Percentiles rank a stretch among this genome's conserved stretches.
phyloP scores from a whole-genome alignment of 2,888 invertebrate species.

The Morpho achilles region DNA sequence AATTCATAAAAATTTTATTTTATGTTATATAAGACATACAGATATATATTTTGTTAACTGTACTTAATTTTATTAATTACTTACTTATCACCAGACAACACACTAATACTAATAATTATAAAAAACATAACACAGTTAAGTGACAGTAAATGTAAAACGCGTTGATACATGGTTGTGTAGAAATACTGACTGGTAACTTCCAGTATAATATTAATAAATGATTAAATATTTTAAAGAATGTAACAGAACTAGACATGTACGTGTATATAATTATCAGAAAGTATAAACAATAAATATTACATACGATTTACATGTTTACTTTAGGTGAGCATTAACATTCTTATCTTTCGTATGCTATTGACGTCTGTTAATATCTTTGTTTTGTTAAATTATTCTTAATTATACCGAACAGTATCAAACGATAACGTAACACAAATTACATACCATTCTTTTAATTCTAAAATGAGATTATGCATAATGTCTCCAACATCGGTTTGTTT shows the following conservation, averaged over 20 bases:
- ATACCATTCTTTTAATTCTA: neutral
- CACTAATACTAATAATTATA: conserved; percentile 27
- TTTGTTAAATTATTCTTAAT: conserved; percentile 3
- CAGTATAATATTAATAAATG: conserved; percentile 19
- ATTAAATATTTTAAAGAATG: conserved; percentile 20
- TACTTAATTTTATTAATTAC: conserved; percentile 16
- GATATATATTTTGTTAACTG: neutral
- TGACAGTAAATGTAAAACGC: conserved; percentile 25
- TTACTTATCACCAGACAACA: conserved; percentile 36
- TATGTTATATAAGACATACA: neutral
- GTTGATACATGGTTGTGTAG: conserved; percentile 17
- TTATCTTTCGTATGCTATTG: conserved; percentile 60
- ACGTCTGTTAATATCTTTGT: conserved; percentile 37
- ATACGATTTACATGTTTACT: conserved; percentile 22
- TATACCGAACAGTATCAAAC: neutral
- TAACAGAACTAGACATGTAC: conserved; percentile 11
- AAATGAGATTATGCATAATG: neutral
- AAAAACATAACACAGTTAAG: conserved; percentile 22
- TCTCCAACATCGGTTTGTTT: too few species aligned
- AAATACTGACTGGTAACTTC: conserved; percentile 18
- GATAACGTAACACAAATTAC: conserved; percentile 5
- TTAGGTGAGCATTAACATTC: conserved; percentile 50
- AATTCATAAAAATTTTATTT: too few species aligned
- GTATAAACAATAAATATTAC: conserved; percentile 25
- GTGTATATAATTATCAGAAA: conserved; percentile 19